Conservation (phyloP, 2,113 vertebrate genomes). For the Phasianus colchicus region DNA sequence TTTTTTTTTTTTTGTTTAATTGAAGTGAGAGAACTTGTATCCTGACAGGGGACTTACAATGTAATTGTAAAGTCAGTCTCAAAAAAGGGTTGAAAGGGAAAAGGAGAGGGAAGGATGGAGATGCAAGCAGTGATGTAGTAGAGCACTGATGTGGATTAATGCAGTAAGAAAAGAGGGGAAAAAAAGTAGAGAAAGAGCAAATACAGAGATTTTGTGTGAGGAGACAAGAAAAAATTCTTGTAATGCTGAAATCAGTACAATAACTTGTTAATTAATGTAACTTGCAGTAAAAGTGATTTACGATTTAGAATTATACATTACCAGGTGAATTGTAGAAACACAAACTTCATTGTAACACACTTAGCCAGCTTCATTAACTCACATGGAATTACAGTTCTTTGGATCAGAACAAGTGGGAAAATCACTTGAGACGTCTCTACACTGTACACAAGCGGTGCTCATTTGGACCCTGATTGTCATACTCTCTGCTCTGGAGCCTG, state of each 20-base stretch:
- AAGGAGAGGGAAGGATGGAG: background rate
- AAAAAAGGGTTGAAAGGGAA: background rate
- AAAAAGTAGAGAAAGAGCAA: background rate
- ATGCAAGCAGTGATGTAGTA: background rate
- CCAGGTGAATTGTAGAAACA: background rate
- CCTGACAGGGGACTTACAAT: background rate
- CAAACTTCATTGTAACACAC: background rate
- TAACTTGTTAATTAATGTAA: background rate
- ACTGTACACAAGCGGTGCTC: rapidly evolving
- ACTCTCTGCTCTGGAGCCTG: background rate
- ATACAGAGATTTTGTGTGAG: background rate
- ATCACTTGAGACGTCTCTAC: background rate
- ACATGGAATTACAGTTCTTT: background rate
- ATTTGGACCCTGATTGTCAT: rapidly evolving
- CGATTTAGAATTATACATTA: background rate
- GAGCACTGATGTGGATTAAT: background rate
- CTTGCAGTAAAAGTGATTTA: background rate
- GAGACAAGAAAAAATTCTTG: background rate
- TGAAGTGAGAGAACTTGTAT: background rate
- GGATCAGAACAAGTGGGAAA: background rate
- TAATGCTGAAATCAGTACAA: background rate
- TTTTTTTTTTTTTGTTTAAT: too few species aligned
- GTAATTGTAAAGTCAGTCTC: background rate
- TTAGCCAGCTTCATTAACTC: background rate
- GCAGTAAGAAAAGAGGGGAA: background rate